Percentiles rank a stretch among this genome's conserved stretches.
Evolutionary conservation across 1,140 invertebrate species (phyloP).

Genomic region (Euura saliciscinereae): DNA sequence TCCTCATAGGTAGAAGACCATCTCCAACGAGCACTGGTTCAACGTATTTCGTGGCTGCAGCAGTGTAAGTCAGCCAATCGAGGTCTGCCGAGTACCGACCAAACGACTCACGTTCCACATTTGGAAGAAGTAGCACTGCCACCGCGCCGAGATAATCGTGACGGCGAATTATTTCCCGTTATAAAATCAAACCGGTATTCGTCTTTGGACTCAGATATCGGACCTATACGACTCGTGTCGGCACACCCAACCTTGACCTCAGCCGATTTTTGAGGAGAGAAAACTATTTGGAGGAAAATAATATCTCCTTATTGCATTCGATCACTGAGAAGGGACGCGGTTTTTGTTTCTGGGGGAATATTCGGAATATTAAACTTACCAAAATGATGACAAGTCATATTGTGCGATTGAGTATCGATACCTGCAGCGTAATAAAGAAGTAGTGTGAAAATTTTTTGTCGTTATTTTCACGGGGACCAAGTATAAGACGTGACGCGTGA

Average conservation of each 20-base stretch:
- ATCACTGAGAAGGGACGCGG: too few species aligned
- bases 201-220: slow-evolving; percentile 25
- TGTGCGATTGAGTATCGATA: too few species aligned
- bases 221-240: neutral
- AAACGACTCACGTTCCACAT: slow-evolving; percentile 5
- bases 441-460: neutral
- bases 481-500: neutral
- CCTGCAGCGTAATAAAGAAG: too few species aligned
- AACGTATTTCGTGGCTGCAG: neutral
- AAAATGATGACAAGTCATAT: too few species aligned
- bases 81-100: too few species aligned
- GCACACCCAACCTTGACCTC: neutral
- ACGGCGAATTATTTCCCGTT: slow-evolving; percentile 35
- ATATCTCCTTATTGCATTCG: too few species aligned
- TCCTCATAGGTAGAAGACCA: neutral
- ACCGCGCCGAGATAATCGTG: neutral
- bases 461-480: neutral
- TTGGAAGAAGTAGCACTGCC: neutral
- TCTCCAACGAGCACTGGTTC: neutral
- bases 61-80: neutral
- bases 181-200: slow-evolving; percentile 29
- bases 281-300: too few species aligned
- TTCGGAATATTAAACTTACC: too few species aligned
- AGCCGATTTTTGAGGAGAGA: too few species aligned
- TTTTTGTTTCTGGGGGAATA: too few species aligned